Conservation (phyloP, 1,140 invertebrate species). For the Lanistes nyassanus region DNA sequence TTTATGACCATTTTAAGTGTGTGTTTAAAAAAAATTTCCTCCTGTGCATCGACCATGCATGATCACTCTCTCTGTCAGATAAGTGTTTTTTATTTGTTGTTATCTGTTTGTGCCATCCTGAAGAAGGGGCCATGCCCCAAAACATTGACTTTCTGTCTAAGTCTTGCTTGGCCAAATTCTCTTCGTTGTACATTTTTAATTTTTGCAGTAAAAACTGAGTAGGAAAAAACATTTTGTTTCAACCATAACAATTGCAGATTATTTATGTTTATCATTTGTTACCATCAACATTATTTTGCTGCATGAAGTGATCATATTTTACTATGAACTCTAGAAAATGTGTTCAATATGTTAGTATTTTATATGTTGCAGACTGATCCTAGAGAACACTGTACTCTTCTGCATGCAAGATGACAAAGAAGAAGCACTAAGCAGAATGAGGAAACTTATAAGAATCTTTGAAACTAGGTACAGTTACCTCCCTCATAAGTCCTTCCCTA, state of each 20-base stretch:
- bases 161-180: too few species aligned
- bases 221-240: neutral
- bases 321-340: neutral
- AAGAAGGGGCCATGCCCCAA: too few species aligned
- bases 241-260: neutral
- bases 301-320: neutral
- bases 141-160: too few species aligned
- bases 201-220: too few species aligned
- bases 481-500: too few species aligned
- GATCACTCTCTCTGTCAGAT: neutral
- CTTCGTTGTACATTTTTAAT: too few species aligned
- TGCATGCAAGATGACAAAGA: neutral
- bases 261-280: neutral
- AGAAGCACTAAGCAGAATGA: conserved; percentile 1
- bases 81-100: neutral
- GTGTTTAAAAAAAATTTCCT: too few species aligned
- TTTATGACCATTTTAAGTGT: too few species aligned
- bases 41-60: too few species aligned
- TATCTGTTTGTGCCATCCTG: neutral
- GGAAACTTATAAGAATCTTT: conserved; percentile 9
- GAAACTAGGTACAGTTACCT: conserved; percentile 4
- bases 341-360: neutral
- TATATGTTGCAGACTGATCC: conserved; percentile 9
- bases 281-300: neutral
- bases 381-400: conserved; percentile 17